phyloP scores from a whole-genome alignment of 2,888 invertebrate genomes.

The Dioctria rufipes region DNA sequence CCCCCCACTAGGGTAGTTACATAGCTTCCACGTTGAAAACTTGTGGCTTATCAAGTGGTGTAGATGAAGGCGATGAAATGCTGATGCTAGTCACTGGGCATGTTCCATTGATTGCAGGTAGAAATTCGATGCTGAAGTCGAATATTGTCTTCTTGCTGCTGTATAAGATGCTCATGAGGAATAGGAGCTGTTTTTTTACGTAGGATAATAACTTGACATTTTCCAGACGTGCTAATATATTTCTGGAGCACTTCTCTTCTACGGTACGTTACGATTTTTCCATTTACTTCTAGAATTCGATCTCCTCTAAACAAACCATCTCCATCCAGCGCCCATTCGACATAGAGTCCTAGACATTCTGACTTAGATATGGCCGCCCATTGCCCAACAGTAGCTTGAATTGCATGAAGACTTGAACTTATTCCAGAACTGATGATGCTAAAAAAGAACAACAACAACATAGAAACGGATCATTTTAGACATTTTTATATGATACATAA shows the following conservation, averaged over 20 bases:
- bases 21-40: conserved; percentile 86
- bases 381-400: conserved; percentile 80
- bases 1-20: conserved; percentile 80
- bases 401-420: conserved; percentile 76
- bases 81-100: conserved; percentile 80
- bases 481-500: neutral
- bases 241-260: conserved; percentile 81
- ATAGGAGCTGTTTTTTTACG: conserved; percentile 67
- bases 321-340: conserved; percentile 89
- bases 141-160: conserved; percentile 82
- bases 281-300: conserved; percentile 84
- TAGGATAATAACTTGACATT: conserved; percentile 69
- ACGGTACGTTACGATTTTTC: conserved; percentile 80
- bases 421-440: conserved; percentile 70
- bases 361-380: conserved; percentile 81
- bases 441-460: neutral
- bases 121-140: conserved; percentile 89
- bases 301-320: conserved; percentile 84
- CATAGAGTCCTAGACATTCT: conserved; percentile 78
- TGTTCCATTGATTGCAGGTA: conserved; percentile 24
- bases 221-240: conserved; percentile 73
- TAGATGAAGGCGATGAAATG: conserved; percentile 75
- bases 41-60: conserved; percentile 74
- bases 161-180: conserved; percentile 69
- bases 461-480: too few relatives aligned